Conservation (phyloP, 2,797 vertebrate genomes). For the Chelon labrosus region DNA sequence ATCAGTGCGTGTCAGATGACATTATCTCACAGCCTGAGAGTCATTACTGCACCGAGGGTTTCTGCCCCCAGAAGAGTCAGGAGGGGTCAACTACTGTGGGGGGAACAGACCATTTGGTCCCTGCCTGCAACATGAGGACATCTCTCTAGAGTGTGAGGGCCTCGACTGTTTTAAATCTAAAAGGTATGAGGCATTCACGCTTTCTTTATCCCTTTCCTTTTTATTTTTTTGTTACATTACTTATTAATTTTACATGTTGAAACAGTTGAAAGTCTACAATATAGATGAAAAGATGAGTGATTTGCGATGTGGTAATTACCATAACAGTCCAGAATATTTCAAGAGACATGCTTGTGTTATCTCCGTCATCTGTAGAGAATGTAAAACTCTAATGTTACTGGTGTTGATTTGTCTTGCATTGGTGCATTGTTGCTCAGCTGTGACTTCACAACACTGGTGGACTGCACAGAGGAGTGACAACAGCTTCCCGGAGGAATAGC, state of each 20-base stretch:
- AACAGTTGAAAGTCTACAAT: constrained; percentile 27
- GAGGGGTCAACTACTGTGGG: constrained; percentile 72
- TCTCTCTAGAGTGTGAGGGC: constrained; percentile 44
- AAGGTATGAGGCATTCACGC: constrained; percentile 2
- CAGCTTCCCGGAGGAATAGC: constrained; percentile 24
- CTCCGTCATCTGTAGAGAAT: constrained; percentile 32
- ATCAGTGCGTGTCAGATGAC: constrained; percentile 79
- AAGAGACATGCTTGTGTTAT: constrained; percentile 27
- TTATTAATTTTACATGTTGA: constrained; percentile 36
- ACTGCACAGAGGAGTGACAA: constrained; percentile 31
- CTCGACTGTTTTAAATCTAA: constrained; percentile 33
- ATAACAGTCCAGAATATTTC: constrained; percentile 25
- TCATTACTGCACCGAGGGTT: constrained; percentile 59
- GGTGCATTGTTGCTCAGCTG: constrained; percentile 20
- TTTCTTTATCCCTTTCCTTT: neutral
- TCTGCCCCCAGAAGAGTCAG: constrained; percentile 50
- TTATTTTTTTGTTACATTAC: constrained; percentile 8
- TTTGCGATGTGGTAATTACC: constrained; percentile 19
- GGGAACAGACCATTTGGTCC: constrained; percentile 47
- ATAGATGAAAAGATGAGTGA: constrained; percentile 18
- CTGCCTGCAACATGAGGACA: constrained; percentile 57
- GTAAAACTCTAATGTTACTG: constrained; percentile 18
- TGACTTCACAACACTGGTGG: constrained; percentile 3
- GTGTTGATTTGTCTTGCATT: constrained; percentile 23
- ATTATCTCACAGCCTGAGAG: constrained; percentile 76